phyloP scores from a whole-genome alignment of 1,140 invertebrate genomes.

The Drosophila pseudoananassae region DNA sequence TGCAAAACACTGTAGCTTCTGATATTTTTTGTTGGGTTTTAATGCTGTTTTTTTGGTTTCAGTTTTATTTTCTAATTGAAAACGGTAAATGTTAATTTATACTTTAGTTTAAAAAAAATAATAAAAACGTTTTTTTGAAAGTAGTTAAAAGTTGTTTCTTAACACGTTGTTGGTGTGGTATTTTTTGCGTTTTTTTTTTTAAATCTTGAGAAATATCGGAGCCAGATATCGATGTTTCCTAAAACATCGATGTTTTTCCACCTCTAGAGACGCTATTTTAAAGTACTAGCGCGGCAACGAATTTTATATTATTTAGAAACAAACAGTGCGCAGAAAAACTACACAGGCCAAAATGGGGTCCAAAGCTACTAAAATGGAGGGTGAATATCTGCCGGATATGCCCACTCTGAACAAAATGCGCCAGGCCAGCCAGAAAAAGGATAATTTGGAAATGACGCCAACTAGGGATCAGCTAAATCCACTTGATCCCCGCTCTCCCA shows the following conservation, averaged over 20 bases:
- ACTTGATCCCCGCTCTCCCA: conserved; percentile 73
- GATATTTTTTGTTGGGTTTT: no score
- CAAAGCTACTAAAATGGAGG: conserved; percentile 76
- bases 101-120: no score
- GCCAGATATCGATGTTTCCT: no score
- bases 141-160: no score
- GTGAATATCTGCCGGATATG: conserved; percentile 67
- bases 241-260: neutral
- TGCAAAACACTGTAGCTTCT: no score
- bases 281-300: conserved; percentile 55
- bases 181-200: no score
- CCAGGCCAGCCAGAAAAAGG: conserved; percentile 6
- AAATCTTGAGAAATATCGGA: no score
- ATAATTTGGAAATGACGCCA: conserved; percentile 35
- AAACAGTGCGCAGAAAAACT: neutral
- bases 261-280: conserved; percentile 47
- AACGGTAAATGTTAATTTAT: no score
- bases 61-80: no score
- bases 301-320: conserved; percentile 25
- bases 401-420: conserved; percentile 64
- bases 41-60: no score
- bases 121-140: no score
- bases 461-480: conserved; percentile 31
- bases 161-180: no score
- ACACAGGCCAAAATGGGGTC: conserved; percentile 59